These are phyloP conservation scores for Chelonus insularis DNA, from an alignment of 1,140 invertebrate species.

Conservation along the genomic window DNA sequence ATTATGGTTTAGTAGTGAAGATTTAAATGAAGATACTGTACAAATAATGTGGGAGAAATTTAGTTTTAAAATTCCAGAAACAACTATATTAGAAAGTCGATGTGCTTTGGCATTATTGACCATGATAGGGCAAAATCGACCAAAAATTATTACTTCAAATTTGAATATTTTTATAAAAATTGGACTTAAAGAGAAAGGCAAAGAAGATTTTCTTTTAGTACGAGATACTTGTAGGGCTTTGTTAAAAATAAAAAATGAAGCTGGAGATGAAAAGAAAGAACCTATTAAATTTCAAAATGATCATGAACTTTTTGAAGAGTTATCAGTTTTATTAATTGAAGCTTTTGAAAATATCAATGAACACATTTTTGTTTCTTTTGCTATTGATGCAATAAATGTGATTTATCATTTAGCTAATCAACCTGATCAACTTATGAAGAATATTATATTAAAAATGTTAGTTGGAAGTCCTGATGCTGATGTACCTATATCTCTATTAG, in stretches of 20 bases:
- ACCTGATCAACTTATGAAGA: constrained; percentile 46
- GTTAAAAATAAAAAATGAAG: constrained; percentile 55
- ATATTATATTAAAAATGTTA: constrained; percentile 39
- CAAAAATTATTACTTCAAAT: constrained; percentile 64
- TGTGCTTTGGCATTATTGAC: constrained; percentile 73
- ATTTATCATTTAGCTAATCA: constrained; percentile 63
- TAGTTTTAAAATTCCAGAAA: constrained; percentile 73
- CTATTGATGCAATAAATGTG: constrained; percentile 64
- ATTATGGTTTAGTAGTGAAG: constrained; percentile 67
- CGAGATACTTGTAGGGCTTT: constrained; percentile 66
- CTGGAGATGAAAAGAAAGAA: constrained; percentile 35
- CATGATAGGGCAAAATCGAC: constrained; percentile 68
- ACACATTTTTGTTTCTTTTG: constrained; percentile 63
- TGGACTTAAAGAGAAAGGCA: constrained; percentile 60
- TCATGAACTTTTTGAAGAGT: constrained; percentile 62
- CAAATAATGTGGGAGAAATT: constrained; percentile 83
- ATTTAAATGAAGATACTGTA: constrained; percentile 60
- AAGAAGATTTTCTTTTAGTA: constrained; percentile 63
- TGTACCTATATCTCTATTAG: not conserved
- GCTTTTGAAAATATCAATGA: constrained; percentile 55
- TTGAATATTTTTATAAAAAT: constrained; percentile 64
- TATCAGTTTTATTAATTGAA: constrained; percentile 57
- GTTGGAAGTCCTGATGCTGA: constrained; percentile 28
- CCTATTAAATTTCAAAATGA: constrained; percentile 57
- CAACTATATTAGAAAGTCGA: constrained; percentile 68